Evolutionary conservation across 2,797 vertebrate species (phyloP).

Genomic region (Mus spretus): DNA sequence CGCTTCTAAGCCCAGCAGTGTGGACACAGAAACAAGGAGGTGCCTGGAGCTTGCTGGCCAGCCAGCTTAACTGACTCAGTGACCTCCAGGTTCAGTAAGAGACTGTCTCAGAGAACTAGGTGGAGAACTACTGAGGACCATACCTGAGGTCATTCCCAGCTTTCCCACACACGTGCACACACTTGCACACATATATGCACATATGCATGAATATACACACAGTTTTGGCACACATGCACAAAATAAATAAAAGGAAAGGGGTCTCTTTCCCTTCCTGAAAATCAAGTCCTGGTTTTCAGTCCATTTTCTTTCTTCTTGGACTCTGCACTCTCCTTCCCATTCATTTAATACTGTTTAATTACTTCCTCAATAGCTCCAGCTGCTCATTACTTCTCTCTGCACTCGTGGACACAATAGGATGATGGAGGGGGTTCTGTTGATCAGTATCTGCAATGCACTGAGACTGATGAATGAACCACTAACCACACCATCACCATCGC

Average conservation of each 20-base stretch:
- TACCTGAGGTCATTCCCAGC: not conserved
- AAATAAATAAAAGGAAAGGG: not conserved
- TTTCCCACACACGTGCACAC: not conserved
- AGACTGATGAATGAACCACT: conserved; percentile 34
- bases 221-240: not conserved
- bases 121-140: not conserved
- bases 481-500: not conserved
- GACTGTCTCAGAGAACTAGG: not conserved
- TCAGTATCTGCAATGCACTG: conserved; percentile 60
- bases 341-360: conserved; percentile 69
- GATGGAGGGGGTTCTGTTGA: conserved; percentile 48
- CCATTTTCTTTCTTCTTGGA: conserved; percentile 36
- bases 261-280: not conserved
- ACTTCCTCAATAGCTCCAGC: not conserved
- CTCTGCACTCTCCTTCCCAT: conserved; percentile 40
- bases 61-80: not conserved
- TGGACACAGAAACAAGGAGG: no score
- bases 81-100: no score
- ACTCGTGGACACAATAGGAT: conserved; percentile 31
- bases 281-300: conserved; percentile 7
- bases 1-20: not conserved
- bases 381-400: conserved; percentile 47
- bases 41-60: not conserved
- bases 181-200: not conserved
- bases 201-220: not conserved